phyloP scores from a whole-genome alignment of 1,140 invertebrate species.

The Drosophila equinoxialis region DNA sequence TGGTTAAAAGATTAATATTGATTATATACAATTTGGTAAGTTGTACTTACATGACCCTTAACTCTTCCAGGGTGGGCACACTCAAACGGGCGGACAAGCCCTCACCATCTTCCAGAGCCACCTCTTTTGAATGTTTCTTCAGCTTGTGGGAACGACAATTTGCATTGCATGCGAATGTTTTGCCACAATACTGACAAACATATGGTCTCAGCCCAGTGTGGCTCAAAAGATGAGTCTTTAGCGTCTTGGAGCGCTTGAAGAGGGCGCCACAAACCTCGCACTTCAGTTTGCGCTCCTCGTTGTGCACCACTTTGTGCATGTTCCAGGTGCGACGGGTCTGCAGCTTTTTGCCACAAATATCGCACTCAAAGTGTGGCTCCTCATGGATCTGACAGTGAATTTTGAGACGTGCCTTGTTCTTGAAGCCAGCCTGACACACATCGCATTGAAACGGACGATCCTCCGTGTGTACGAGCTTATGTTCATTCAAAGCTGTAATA shows the following conservation, averaged over 20 bases:
- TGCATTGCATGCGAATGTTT: constrained; percentile 84
- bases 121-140: constrained; percentile 83
- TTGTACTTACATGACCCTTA: constrained; percentile 55
- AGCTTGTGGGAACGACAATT: constrained; percentile 84
- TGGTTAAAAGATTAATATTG: background rate
- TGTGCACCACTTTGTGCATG: constrained; percentile 84
- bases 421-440: constrained; percentile 82
- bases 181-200: constrained; percentile 83
- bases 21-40: no score
- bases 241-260: constrained; percentile 82
- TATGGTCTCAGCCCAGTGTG: constrained; percentile 84
- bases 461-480: constrained; percentile 84
- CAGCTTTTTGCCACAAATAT: constrained; percentile 83
- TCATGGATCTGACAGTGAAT: constrained; percentile 82
- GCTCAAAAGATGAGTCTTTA: constrained; percentile 83
- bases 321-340: constrained; percentile 83
- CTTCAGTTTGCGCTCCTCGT: constrained; percentile 81
- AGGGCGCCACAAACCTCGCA: constrained; percentile 79
- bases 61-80: constrained; percentile 57
- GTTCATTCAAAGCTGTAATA: constrained; percentile 83
- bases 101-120: constrained; percentile 51
- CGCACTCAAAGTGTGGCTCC: constrained; percentile 83
- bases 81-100: constrained; percentile 35
- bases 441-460: constrained; percentile 83
- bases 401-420: constrained; percentile 70